These are phyloP conservation scores for Listronotus oregonensis DNA, from an alignment of 1,140 invertebrate species.

Conservation along the genomic window DNA sequence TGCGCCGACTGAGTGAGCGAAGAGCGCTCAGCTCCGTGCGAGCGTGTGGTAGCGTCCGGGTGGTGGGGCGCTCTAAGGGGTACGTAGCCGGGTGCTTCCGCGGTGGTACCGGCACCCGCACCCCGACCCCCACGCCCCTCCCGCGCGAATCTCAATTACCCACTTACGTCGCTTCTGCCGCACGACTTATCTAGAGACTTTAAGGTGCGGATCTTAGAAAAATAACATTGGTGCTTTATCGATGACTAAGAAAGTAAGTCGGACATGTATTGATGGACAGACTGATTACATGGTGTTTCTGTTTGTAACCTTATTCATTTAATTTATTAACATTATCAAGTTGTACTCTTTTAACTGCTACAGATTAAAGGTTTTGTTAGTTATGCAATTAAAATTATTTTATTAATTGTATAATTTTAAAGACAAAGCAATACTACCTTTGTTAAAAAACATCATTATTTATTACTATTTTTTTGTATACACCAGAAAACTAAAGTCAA, in stretches of 20 bases:
- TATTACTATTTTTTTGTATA: too few species aligned
- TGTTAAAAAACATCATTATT: too few species aligned
- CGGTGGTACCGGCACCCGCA: slow-evolving; percentile 41
- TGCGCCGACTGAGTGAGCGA: slow-evolving; percentile 40
- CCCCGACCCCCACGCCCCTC: slow-evolving; percentile 6
- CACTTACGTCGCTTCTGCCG: slow-evolving; percentile 16
- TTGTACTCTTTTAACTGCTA: too few species aligned
- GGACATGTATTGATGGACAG: too few species aligned
- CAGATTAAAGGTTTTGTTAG: too few species aligned
- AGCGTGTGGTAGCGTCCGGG: slow-evolving; percentile 45
- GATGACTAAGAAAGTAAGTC: neutral
- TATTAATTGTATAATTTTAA: too few species aligned
- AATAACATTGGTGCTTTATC: slow-evolving; percentile 5
- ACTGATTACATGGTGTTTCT: too few species aligned
- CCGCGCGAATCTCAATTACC: slow-evolving; percentile 31
- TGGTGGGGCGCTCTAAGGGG: slow-evolving; percentile 54
- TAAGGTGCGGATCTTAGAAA: slow-evolving; percentile 12
- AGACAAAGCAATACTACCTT: too few species aligned
- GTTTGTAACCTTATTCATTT: too few species aligned
- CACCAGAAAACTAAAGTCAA: too few species aligned
- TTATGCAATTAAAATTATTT: too few species aligned
- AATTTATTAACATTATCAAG: too few species aligned
- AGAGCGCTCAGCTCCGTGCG: slow-evolving; percentile 29
- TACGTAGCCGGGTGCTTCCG: slow-evolving; percentile 48
- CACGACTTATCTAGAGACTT: neutral